These are phyloP conservation scores for Nephrotoma flavescens DNA, from an alignment of 2,888 invertebrate species.

Conservation along the genomic window DNA sequence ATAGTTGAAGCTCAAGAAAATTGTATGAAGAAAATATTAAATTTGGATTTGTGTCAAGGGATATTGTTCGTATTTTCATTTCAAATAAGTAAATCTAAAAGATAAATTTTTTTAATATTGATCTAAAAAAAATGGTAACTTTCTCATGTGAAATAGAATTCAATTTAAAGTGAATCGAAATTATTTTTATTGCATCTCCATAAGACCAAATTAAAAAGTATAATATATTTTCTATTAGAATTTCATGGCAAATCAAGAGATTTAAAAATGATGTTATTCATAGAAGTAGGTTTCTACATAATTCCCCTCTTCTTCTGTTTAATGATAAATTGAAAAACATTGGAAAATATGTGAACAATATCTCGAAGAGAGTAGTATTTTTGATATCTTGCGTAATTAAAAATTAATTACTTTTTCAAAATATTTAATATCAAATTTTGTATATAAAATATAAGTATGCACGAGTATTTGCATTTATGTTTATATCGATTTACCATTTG, in stretches of 20 bases:
- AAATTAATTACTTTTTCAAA: neutral
- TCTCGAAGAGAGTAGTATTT: neutral
- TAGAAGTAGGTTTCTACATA: no score
- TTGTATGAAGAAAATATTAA: neutral
- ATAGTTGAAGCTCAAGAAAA: neutral
- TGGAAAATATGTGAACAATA: no score
- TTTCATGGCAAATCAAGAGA: no score
- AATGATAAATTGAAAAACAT: no score
- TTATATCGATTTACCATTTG: no score
- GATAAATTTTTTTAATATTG: neutral
- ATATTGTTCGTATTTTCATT: neutral
- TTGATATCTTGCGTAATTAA: neutral
- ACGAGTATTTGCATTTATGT: no score
- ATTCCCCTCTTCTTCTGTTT: no score
- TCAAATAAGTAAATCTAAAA: neutral
- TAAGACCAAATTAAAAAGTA: neutral
- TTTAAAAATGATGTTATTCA: no score
- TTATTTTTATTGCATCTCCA: neutral
- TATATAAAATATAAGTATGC: no score
- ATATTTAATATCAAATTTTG: neutral
- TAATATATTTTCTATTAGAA: no score
- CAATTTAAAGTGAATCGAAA: neutral
- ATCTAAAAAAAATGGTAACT: neutral
- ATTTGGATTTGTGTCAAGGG: neutral
- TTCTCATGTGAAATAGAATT: neutral